Evolutionary conservation across 2,113 vertebrate genomes (phyloP).

Genomic region (Ammodytes dubius): DNA sequence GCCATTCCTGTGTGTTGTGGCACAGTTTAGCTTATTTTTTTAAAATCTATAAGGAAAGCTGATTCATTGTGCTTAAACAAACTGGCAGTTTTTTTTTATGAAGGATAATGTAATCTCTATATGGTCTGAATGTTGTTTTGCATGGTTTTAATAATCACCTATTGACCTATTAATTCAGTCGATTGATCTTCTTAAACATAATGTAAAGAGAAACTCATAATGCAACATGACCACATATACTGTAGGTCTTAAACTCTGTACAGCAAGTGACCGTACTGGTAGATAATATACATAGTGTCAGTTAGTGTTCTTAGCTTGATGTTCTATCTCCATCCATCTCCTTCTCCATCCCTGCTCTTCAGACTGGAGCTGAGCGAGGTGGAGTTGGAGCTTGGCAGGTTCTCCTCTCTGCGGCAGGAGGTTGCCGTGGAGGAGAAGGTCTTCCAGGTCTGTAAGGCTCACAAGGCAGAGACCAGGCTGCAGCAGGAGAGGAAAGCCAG

Average conservation of each 20-base stretch:
- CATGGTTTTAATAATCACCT: neutral
- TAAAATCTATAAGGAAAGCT: neutral
- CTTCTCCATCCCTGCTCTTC: slow-evolving; percentile 11
- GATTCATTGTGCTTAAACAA: neutral
- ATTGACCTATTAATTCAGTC: neutral
- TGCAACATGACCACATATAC: neutral
- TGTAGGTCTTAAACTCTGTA: neutral
- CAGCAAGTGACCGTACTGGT: neutral
- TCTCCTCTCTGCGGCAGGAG: slow-evolving; percentile 63
- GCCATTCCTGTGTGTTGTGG: neutral
- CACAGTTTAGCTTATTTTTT: neutral
- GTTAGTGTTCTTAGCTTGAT: neutral
- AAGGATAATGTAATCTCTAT: neutral
- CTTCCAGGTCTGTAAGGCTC: slow-evolving; percentile 61
- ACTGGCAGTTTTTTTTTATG: neutral
- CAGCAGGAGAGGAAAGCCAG: slow-evolving; percentile 76
- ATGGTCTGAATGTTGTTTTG: neutral
- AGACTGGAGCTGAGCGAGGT: slow-evolving; percentile 86
- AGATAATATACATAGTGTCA: neutral
- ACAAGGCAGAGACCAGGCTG: slow-evolving; percentile 72
- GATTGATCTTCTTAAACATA: neutral
- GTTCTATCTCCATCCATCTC: slow-evolving; percentile 18
- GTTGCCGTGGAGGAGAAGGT: slow-evolving; percentile 75
- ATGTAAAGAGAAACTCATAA: neutral
- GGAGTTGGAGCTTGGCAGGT: slow-evolving; percentile 83